A percentile compares a stretch with the other conserved stretches of the same genome.
These are phyloP conservation scores for Perdita meconis DNA, from an alignment of 2,888 invertebrate genomes.

Conservation along the genomic window DNA sequence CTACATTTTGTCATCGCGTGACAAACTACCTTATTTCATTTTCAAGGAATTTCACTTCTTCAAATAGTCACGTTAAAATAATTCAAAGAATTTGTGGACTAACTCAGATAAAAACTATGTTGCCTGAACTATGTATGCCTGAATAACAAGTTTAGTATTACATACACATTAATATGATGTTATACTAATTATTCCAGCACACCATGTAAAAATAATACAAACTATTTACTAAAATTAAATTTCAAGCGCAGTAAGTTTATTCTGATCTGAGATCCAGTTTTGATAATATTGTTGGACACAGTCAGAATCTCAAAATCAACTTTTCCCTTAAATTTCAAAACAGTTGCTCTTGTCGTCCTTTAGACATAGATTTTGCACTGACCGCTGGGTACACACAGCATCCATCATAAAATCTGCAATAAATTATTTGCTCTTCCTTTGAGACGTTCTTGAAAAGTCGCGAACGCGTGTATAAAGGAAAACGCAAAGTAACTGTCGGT, in stretches of 20 bases:
- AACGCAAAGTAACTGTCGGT: constrained; percentile 36
- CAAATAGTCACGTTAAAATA: no score
- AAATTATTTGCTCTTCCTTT: constrained; percentile 26
- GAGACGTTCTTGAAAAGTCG: constrained; percentile 23
- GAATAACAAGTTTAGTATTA: no score
- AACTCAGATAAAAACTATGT: no score
- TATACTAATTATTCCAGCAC: no score
- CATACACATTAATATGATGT: no score
- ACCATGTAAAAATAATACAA: no score
- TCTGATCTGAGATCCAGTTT: not conserved
- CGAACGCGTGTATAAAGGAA: constrained; percentile 16
- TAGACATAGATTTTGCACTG: not conserved
- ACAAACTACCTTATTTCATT: no score
- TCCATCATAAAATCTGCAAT: constrained; percentile 37
- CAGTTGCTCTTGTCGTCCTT: not conserved
- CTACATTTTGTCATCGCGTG: no score
- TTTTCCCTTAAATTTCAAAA: not conserved
- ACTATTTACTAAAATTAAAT: not conserved
- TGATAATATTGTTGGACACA: not conserved
- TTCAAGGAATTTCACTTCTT: no score
- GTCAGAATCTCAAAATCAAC: not conserved
- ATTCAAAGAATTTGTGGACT: no score
- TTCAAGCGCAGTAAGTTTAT: not conserved
- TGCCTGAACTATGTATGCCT: no score
- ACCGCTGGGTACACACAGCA: not conserved